Base-by-base conservation (phyloP, 2,113 vertebrate species). In the Alethe castanea region DNA sequence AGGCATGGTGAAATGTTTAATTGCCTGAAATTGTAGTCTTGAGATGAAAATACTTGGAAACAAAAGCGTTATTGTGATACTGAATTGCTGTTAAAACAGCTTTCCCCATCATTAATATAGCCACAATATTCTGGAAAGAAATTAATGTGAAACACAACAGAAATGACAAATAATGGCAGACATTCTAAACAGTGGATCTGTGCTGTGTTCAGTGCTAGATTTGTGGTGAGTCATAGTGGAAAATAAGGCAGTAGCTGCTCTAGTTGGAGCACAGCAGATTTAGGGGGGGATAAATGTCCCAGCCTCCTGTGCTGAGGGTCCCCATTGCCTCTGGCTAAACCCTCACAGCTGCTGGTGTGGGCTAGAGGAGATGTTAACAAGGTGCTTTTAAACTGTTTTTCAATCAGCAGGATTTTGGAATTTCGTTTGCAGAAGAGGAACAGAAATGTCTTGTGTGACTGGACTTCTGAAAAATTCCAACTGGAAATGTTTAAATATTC, bases 21-120 rank as follows among this genome's bases (percentile, higher is more conserved):
- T 96, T 97, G 90, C 79, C 61, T 94, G 76, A 90, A 91, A 89
- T 86, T 73, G 78, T 91, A 88, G 71, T 91, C 95, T 92, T 95
- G 93, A 95, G 93, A 92, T 79, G 47, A 93, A 95, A 96, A 92
- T 82, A 91, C 86, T 96, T 92, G 83, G 87, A 95, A 92, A 87
- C 78, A 82, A 80, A 92, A 69, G 70, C 3, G 0, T 87, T 80
- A 38, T 23, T 91, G 81, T 19, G 17, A 59, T 69, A 47, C 29
- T 85, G 29, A 65, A 61, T 79, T 91, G 48, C 44, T 90, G 48
- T 57, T 93, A 64, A 71, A 86, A 65, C 52, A 62, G 74, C 89
- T 92, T 96, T 89, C 57, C 61, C 50, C 42, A 5, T 61, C 81
- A 5, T 92, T 89, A 89, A 57, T 85, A 53, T 45, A 87, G 54